Conservation (phyloP, 2,797 vertebrate species). For the Cyprinella venusta region DNA sequence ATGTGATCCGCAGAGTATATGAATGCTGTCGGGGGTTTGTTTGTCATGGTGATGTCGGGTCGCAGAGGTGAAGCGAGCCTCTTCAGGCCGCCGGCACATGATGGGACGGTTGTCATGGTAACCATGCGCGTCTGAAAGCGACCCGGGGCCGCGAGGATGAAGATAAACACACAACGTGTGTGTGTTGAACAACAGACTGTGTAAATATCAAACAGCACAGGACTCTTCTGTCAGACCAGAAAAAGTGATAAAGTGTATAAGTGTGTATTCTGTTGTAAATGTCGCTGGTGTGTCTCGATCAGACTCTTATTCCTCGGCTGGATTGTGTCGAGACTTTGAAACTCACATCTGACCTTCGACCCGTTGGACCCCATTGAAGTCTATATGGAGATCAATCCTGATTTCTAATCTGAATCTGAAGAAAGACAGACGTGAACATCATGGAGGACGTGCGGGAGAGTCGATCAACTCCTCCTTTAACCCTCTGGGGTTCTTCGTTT, state of each 20-base stretch:
- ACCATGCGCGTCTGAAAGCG: slow-evolving; percentile 30
- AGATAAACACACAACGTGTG: slow-evolving; percentile 17
- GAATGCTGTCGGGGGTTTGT: background rate
- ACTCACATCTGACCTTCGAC: too few species aligned
- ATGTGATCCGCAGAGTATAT: background rate
- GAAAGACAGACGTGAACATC: too few species aligned
- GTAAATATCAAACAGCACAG: slow-evolving; percentile 16
- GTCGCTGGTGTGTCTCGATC: too few species aligned
- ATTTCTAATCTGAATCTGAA: too few species aligned
- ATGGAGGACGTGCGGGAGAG: too few species aligned
- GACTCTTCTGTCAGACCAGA: background rate
- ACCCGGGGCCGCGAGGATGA: slow-evolving; percentile 31
- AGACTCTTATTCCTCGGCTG: too few species aligned
- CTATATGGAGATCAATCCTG: too few species aligned
- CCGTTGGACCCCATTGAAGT: too few species aligned
- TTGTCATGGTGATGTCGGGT: background rate
- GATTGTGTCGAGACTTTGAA: too few species aligned
- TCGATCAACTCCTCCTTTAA: too few species aligned
- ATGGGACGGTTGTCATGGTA: slow-evolving; percentile 20
- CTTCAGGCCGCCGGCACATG: background rate
- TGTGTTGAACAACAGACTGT: slow-evolving; percentile 18
- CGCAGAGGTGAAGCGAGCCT: background rate
- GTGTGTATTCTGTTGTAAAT: too few species aligned
- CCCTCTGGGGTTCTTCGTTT: too few species aligned
- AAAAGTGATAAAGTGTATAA: rapidly evolving